Evolutionary conservation across 2,797 vertebrate genomes (phyloP).

Genomic region (Lithobates pipiens): DNA sequence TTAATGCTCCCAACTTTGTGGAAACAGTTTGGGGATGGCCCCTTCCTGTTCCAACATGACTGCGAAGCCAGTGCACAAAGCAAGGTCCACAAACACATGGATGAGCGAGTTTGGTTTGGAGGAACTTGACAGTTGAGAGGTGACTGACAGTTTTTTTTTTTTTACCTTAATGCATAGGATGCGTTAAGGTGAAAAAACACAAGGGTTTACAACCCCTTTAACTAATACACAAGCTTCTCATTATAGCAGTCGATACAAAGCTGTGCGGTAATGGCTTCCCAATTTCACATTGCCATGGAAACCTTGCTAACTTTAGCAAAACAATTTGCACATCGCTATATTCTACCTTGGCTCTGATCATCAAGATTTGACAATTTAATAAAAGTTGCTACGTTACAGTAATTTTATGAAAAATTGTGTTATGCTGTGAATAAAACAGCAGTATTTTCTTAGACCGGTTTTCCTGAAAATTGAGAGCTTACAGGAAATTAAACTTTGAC

Average conservation of each 20-base stretch:
- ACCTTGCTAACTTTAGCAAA: conserved; percentile 56
- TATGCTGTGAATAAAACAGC: conserved; percentile 14
- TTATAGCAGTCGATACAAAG: conserved; percentile 1
- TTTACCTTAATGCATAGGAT: too few relatives aligned
- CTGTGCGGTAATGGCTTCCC: conserved; percentile 26
- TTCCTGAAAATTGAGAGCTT: conserved; percentile 1
- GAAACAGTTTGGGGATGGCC: too few relatives aligned
- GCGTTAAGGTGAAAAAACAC: too few relatives aligned
- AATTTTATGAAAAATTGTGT: conserved; percentile 39
- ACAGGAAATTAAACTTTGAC: conserved; percentile 1
- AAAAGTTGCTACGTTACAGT: conserved; percentile 17
- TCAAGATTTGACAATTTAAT: conserved; percentile 55
- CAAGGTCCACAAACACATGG: too few relatives aligned
- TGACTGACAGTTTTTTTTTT: too few relatives aligned
- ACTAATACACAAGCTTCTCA: conserved; percentile 2
- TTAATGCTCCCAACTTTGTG: too few relatives aligned
- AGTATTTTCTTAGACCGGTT: conserved; percentile 1
- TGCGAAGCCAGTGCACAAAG: too few relatives aligned
- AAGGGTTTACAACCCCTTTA: too few relatives aligned
- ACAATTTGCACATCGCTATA: conserved; percentile 53
- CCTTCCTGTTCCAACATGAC: too few relatives aligned
- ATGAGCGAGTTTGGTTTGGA: too few relatives aligned
- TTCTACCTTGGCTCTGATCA: conserved; percentile 25
- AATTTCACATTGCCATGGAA: conserved; percentile 46
- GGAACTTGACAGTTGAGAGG: too few relatives aligned